Base-by-base conservation (phyloP, 2,797 vertebrate genomes). In the Rhynchonycteris naso region DNA sequence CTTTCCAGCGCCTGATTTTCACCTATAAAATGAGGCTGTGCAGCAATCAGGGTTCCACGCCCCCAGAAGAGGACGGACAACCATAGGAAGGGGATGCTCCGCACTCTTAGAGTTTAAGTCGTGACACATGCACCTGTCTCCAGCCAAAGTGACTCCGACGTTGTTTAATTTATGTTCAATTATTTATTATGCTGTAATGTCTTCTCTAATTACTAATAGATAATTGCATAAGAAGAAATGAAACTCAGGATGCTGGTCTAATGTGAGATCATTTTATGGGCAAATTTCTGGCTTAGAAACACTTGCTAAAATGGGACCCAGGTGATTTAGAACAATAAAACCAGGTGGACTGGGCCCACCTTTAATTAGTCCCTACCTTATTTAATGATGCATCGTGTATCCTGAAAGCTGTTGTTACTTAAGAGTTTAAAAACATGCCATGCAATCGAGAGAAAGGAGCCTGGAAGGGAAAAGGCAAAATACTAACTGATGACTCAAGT, bases 281-380 rank as follows among this genome's bases (percentile, higher is more conserved):
- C 94, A 97, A 95, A 95, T 85, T 93, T 88, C 92, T 93, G 52
- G 59, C 96, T 96, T 96, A 61, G 95, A 96, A 98, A 97, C 68
- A 93, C 88, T 92, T 63, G 86, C 96, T 91, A 92, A 97, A 97
- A 97, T 72, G 92, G 90, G 95, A 90, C 96, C 88, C 96, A 95
- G 95, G 94, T 96, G 94, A 97, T 96, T 94, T 94, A 97, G 80
- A 83, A 95, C 68, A 78, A 93, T 89, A 92, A 83, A 95, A 97
- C 95, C 95, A 90, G 47, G 87, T 86, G 93, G 78, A 88, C 71
- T 72, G 84, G 93, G 59, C 30, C 89, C 95, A 94, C 92, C 92
- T 95, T 96, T 98, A 97, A 98, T 98, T 97, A 97, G 95, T 89
- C 95, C 76, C 88, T 95, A 97, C 97, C 95, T 97, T 94, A 98